phyloP scores from a whole-genome alignment of 2,113 vertebrate species.

The Rhizomys pruinosus region DNA sequence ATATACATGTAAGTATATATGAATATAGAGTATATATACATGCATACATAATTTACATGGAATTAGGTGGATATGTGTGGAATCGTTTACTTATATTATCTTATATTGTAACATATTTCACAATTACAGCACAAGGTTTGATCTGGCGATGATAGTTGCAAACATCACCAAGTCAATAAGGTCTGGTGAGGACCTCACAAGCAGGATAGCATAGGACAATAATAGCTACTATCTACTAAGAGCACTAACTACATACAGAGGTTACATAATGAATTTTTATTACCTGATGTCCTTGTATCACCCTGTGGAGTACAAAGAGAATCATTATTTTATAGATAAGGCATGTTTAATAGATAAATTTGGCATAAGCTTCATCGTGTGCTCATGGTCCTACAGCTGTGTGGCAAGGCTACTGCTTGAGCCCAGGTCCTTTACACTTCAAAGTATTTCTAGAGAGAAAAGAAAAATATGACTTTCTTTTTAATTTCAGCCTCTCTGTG shows the following conservation, averaged over 20 bases:
- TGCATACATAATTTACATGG: neutral
- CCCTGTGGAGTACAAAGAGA: neutral
- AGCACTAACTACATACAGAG: neutral
- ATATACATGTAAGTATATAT: neutral
- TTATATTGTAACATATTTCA: neutral
- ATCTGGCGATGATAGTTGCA: neutral
- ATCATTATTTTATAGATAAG: constrained; percentile 9
- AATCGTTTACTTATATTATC: neutral
- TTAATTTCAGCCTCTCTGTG: constrained; percentile 58
- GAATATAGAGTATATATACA: neutral
- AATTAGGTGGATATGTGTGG: neutral
- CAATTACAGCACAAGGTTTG: neutral
- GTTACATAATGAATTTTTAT: neutral
- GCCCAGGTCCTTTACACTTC: neutral
- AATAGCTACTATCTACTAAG: neutral
- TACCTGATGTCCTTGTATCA: neutral
- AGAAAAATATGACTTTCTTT: constrained; percentile 51
- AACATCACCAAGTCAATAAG: neutral
- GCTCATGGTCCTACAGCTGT: neutral
- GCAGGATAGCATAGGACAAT: neutral
- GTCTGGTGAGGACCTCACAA: neutral
- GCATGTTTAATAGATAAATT: neutral
- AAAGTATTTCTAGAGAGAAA: constrained; percentile 7
- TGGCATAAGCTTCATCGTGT: neutral
- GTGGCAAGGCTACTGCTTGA: neutral